Evolutionary conservation across 2,113 vertebrate genomes (phyloP).

Genomic region (Myotis davidii): DNA sequence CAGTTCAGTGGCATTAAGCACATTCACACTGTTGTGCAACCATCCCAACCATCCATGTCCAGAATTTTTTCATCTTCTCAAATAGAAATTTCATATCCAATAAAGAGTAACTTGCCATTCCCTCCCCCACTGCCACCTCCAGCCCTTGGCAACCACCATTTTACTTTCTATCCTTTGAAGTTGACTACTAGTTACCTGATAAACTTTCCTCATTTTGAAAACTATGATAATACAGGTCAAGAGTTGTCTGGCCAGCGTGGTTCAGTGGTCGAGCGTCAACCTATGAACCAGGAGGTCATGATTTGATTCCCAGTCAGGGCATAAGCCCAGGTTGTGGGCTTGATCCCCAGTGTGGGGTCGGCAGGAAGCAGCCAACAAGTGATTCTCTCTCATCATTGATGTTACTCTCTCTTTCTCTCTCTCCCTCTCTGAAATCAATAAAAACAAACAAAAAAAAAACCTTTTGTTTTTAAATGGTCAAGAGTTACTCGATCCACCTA

Average conservation of each 20-base stretch:
- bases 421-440: too few relatives aligned
- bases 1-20: neutral
- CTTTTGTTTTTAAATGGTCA: too few relatives aligned
- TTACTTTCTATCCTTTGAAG: neutral
- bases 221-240: neutral
- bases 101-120: neutral
- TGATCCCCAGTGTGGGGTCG: too few relatives aligned
- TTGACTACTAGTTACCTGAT: neutral
- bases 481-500: neutral
- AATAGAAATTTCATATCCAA: neutral
- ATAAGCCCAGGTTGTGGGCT: too few relatives aligned
- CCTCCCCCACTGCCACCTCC: too few relatives aligned
- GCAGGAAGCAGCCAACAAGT: too few relatives aligned
- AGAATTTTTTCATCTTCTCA: neutral
- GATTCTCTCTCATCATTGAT: too few relatives aligned
- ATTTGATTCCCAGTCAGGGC: too few relatives aligned
- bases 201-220: conserved; percentile 36
- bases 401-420: too few relatives aligned
- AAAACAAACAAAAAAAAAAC: too few relatives aligned
- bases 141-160: neutral
- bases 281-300: too few relatives aligned
- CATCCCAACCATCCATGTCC: neutral
- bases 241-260: neutral
- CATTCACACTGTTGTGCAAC: neutral
- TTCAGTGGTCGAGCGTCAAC: too few relatives aligned